phyloP scores from a whole-genome alignment of 2,797 vertebrate genomes.

The Botia kubotai region DNA sequence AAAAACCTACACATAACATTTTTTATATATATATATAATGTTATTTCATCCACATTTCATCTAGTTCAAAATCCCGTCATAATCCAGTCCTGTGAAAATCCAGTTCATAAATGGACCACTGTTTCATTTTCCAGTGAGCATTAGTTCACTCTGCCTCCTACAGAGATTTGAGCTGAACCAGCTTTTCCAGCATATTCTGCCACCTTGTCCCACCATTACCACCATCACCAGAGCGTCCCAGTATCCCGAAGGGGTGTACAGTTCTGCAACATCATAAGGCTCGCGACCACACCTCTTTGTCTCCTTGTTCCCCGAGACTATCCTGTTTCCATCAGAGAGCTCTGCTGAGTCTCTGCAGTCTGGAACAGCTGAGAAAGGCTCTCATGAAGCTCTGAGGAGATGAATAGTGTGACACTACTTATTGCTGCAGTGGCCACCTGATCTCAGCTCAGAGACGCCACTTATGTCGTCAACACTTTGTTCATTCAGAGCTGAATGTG shows the following conservation, averaged over 20 bases:
- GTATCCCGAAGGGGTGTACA: conserved; percentile 75
- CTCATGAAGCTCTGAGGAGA: conserved; percentile 61
- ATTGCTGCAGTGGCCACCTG: conserved; percentile 65
- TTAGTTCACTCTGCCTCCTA: conserved; percentile 1
- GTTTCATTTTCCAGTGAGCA: neutral
- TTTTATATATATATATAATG: no score
- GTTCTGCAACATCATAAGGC: conserved; percentile 72
- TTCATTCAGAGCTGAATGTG: conserved; percentile 67
- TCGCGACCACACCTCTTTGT: conserved; percentile 66
- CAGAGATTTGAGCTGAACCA: conserved; percentile 53
- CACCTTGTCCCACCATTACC: conserved; percentile 63
- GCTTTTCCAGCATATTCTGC: conserved; percentile 59
- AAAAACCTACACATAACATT: no score
- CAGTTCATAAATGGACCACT: neutral
- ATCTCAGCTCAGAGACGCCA: conserved; percentile 72
- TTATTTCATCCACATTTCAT: neutral
- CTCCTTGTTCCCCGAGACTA: conserved; percentile 68
- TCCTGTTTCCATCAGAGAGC: conserved; percentile 71
- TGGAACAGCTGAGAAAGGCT: conserved; percentile 56
- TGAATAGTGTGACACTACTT: conserved; percentile 72
- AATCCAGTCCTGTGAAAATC: neutral
- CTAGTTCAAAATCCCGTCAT: neutral
- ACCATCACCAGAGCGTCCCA: conserved; percentile 52
- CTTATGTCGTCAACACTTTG: conserved; percentile 81
- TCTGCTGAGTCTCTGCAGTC: conserved; percentile 61